These are phyloP conservation scores for Grantiella picta DNA, from an alignment of 2,113 vertebrate genomes.

Conservation along the genomic window DNA sequence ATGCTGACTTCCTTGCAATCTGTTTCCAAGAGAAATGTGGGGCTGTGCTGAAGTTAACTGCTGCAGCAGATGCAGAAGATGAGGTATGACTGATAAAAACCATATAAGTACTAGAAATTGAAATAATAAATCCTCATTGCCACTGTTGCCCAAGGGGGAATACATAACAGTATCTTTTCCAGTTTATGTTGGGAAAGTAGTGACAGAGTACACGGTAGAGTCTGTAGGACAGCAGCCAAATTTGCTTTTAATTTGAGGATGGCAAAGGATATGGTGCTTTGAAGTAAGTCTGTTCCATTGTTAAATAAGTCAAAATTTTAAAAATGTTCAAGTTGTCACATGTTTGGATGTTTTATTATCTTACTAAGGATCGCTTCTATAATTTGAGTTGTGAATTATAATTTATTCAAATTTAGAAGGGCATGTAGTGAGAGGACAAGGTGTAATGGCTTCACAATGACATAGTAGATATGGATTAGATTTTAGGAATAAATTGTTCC, in stretches of 20 bases:
- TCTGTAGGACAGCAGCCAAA: neutral
- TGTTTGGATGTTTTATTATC: neutral
- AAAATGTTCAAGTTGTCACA: neutral
- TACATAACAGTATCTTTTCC: neutral
- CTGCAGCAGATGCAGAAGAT: constrained; percentile 59
- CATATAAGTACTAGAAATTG: neutral
- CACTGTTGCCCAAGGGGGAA: neutral
- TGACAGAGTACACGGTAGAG: neutral
- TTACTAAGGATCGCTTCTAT: neutral
- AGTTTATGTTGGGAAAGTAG: neutral
- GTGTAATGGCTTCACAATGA: neutral
- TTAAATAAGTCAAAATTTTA: neutral
- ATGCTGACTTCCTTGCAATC: constrained; percentile 77
- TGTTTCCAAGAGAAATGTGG: constrained; percentile 80
- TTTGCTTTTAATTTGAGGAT: neutral
- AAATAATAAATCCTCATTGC: neutral
- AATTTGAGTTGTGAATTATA: neutral
- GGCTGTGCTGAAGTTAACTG: constrained; percentile 77
- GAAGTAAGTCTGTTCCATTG: neutral
- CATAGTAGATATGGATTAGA: neutral
- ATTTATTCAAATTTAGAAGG: neutral
- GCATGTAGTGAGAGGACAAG: neutral
- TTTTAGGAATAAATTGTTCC: neutral
- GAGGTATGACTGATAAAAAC: constrained; percentile 71
- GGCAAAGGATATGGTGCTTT: neutral